Conservation (phyloP, 2,888 invertebrate species). For the Macaria liturata region DNA sequence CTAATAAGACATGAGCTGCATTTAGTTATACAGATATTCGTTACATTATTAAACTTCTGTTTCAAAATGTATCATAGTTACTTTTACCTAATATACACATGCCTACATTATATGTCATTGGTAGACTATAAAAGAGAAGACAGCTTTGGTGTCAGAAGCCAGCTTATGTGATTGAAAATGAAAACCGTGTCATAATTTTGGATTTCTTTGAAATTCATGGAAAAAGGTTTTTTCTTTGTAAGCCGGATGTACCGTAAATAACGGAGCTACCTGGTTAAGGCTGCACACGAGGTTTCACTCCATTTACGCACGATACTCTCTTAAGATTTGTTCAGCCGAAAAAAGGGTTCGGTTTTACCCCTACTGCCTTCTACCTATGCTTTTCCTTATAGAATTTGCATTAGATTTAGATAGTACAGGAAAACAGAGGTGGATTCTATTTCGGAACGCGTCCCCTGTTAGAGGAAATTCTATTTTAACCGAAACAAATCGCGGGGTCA, state of each 20-base stretch:
- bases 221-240: not conserved
- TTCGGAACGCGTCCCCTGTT: constrained; percentile 19
- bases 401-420: constrained; percentile 9
- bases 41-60: no score
- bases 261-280: constrained; percentile 6
- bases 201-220: not conserved
- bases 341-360: constrained; percentile 25
- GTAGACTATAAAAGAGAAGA: no score
- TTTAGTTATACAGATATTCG: no score
- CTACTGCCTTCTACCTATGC: constrained; percentile 9
- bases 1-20: no score
- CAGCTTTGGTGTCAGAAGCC: no score
- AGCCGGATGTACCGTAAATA: constrained; percentile 2
- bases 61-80: no score
- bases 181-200: not conserved
- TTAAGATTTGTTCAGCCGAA: constrained; percentile 31
- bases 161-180: not conserved
- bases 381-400: constrained; percentile 36
- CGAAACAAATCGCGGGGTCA: constrained; percentile 23
- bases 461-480: constrained; percentile 24
- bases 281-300: constrained; percentile 5
- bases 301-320: constrained; percentile 28
- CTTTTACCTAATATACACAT: no score
- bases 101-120: no score
- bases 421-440: constrained; percentile 14